Conservation (phyloP, 2,113 vertebrate genomes). For the Rousettus leschenaultii region DNA sequence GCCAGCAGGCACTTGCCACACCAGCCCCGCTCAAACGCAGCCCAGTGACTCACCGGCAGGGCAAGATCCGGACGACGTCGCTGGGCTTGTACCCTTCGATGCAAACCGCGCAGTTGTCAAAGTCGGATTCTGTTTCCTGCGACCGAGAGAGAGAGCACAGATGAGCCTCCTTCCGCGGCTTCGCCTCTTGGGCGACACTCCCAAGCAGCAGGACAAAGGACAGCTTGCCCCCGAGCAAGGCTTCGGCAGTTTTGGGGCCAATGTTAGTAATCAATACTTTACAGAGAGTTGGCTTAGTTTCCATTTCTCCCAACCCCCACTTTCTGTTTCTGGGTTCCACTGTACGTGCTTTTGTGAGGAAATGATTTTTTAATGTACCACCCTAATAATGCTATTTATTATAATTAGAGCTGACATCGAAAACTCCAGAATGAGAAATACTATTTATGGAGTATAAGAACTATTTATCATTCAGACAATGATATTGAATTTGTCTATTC, state of each 20-base stretch:
- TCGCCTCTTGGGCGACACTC: background rate
- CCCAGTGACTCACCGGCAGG: conserved; percentile 89
- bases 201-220: background rate
- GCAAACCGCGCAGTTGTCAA: conserved; percentile 99
- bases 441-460: background rate
- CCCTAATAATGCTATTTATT: background rate
- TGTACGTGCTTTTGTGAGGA: background rate
- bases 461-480: background rate
- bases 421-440: background rate
- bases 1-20: background rate
- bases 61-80: conserved; percentile 95
- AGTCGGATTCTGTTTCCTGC: conserved; percentile 96
- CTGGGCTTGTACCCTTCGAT: conserved; percentile 98
- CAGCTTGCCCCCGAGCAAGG: background rate
- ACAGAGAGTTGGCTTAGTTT: background rate
- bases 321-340: background rate
- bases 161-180: background rate
- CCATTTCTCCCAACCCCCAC: background rate
- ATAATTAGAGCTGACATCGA: background rate
- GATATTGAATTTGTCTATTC: background rate
- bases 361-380: background rate
- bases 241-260: background rate
- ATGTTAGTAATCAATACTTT: background rate
- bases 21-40: background rate
- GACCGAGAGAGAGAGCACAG: conserved; percentile 58